Evolutionary conservation across 2,113 vertebrate species (phyloP), one percentile per base, ranked within the genome.

Genomic region (Ivindomyrus marchei): DNA sequence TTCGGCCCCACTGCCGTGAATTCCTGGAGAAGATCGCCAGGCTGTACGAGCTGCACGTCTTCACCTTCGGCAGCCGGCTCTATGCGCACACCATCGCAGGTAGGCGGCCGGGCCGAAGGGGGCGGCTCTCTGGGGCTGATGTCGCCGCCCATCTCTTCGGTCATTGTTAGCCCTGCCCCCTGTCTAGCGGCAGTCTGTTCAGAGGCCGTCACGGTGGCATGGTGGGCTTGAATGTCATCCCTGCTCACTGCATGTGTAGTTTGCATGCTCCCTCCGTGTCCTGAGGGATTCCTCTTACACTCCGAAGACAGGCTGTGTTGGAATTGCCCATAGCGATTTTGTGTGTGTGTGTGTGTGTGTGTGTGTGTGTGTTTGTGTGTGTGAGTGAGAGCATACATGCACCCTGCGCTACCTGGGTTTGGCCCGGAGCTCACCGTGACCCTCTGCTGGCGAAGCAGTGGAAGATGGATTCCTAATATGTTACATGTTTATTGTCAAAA

Each of bases 31-130:
- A 99, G 95, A 97, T 98, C 13, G 97, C 98, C 94, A 97, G 97
- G 93, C 95, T 99, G 10, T 99, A 98, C 0, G 98, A 99, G 92
- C 91, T 99, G 17, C 98, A 99, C 4, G 98, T 99, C 89, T 99
- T 99, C 92, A 99, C 98, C 0, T 99, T 99, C 7, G 98, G 98
- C 90, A 99, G 98, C 94, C 97, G 98, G 24, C 96, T 99, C 0
- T 99, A 99, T n/a, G 98, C 98, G 1, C 98, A 99, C 94, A 99
- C 98, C 24, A 99, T 99, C 27, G 98, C 98, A 92, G 98, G 98
- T 99, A 95, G 17, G 74, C 27, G n/a, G 66, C 27, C 45, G 2
- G 13, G 52, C 17, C 13, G 11, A 2, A 4, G 50, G 8, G 13
- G 47, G 8, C 0, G 50, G 1, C 10, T 2, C 2, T 88, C 7